Evolutionary conservation across 2,888 invertebrate species (phyloP), one percentile per base, ranked within the genome.

Genomic region (Piscicola geometra): DNA sequence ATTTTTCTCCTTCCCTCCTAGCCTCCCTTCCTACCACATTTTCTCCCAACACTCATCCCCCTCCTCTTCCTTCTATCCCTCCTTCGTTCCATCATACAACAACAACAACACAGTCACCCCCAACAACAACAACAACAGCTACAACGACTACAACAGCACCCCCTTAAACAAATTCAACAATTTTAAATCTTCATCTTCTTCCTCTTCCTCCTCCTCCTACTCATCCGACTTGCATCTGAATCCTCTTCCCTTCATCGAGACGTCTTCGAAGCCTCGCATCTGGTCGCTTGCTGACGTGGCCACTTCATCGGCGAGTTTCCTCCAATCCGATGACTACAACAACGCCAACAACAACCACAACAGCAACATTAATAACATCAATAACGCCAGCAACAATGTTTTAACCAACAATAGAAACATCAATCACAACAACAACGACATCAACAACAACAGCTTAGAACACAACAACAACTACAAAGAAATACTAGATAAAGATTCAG

Each of bases 271-370:
- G 74, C 84, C 84, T 15, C 79, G 83, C 67, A 84, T 84, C 76
- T 84, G 84, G 84, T 83, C 83, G n/a, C 78, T 84, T 32, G 84
- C 84, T 3, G 82, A 83, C 77, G 82, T 83, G 21, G 84, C 83
- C 18, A 83, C 84, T 9, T 75, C 71, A 15, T 36, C 32, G 25
- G 75, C 32, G 3, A 25, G 28, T 36, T 21, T 5, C 66, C 67
- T 68, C 33, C 50, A 25, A 47, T 47, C 52, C 35, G 47, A 32
- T 12, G 36, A 70, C 70, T 56, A 28, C 33, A 66, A 21, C 25
- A 50, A 52, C 33, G 28, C 0, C 32, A 41, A 74, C 33, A 60
- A 28, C 41, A 33, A 35, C 41, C 30, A 30, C 66, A 64, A 15
- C 64, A 74, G n/a, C 66, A 66, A 67, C 69, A 41, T 69, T 69